Evolutionary conservation across 2,113 vertebrate species (phyloP).

Genomic region (Sula dactylatra): DNA sequence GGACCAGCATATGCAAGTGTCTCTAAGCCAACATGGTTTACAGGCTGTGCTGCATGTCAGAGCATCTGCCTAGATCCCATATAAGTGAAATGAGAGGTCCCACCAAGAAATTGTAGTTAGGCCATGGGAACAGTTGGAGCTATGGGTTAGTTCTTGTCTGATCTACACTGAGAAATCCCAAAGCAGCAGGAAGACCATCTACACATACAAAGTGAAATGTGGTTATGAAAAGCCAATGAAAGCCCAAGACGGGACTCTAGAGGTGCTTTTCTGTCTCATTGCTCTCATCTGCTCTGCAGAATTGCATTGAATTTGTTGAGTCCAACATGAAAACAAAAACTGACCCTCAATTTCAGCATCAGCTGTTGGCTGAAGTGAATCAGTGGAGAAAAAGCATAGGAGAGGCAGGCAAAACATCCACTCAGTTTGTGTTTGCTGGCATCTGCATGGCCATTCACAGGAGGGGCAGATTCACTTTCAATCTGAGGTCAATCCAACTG

Average conservation of each 20-base stretch:
- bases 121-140: not conserved
- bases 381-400: not conserved
- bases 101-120: not conserved
- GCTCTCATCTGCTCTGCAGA: not conserved
- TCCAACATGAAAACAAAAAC: not conserved
- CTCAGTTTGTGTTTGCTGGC: not conserved
- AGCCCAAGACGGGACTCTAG: not conserved
- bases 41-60: not conserved
- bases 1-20: not conserved
- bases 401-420: not conserved
- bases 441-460: not conserved
- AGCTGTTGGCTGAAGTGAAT: not conserved
- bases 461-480: not conserved
- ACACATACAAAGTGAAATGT: accelerated
- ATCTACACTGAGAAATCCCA: not conserved
- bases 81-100: not conserved
- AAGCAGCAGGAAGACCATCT: not conserved
- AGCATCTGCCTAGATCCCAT: not conserved
- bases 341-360: not conserved
- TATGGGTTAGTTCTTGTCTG: not conserved
- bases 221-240: not conserved
- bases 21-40: not conserved
- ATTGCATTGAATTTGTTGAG: not conserved
- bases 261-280: not conserved
- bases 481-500: not conserved